phyloP scores from a whole-genome alignment of 2,888 invertebrate species.

The Lithophane semibrunnea region DNA sequence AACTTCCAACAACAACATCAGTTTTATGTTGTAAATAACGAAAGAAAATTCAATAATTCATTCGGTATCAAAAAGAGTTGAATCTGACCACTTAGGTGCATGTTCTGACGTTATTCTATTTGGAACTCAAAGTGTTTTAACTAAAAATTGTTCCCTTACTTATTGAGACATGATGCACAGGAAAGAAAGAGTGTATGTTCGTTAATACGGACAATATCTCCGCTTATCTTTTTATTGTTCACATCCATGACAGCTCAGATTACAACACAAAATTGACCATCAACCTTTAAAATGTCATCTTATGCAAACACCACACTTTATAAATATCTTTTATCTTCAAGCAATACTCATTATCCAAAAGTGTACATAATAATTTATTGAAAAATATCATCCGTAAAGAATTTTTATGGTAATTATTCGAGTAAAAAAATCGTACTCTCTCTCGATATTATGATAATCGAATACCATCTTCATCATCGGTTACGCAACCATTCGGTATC shows the following conservation, averaged over 20 bases:
- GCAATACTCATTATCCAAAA: constrained; percentile 34
- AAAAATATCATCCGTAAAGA: constrained; percentile 61
- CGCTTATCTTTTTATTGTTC: constrained; percentile 27
- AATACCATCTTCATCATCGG: constrained; percentile 74
- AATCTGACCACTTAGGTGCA: too few relatives aligned
- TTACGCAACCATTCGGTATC: constrained; percentile 70
- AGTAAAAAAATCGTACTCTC: constrained; percentile 69
- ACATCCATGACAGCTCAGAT: constrained; percentile 8
- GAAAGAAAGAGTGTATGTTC: neutral
- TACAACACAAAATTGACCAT: constrained; percentile 29
- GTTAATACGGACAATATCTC: neutral
- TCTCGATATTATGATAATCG: constrained; percentile 73
- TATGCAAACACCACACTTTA: constrained; percentile 42
- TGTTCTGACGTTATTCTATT: too few relatives aligned
- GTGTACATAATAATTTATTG: constrained; percentile 48
- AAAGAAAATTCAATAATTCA: too few relatives aligned
- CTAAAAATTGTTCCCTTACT: too few relatives aligned
- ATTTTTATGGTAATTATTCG: constrained; percentile 68
- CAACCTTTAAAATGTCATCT: constrained; percentile 30
- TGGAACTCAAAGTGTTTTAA: too few relatives aligned
- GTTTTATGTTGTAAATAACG: too few relatives aligned
- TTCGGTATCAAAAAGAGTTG: too few relatives aligned
- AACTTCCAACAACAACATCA: too few relatives aligned
- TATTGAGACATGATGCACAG: neutral
- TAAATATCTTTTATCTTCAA: constrained; percentile 44